Evolutionary conservation across 2,797 vertebrate genomes (phyloP).

Genomic region (Cyclopterus lumpus): DNA sequence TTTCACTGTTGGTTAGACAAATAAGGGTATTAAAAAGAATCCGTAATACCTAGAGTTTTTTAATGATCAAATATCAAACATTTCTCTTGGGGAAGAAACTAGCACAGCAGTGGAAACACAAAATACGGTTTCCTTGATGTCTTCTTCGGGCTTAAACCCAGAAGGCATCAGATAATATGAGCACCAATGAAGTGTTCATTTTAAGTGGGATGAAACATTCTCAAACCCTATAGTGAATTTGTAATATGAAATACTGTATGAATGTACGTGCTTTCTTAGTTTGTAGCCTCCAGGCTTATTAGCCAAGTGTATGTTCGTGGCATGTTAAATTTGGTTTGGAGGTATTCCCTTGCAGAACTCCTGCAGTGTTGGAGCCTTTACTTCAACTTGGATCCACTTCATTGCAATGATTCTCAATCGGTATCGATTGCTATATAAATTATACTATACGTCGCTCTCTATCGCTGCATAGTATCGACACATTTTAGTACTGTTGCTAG

Average conservation of each 20-base stretch:
- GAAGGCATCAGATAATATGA: conserved; percentile 62
- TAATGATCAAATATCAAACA: conserved; percentile 61
- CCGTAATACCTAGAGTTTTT: conserved; percentile 49
- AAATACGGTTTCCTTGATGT: conserved; percentile 62
- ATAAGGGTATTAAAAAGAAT: conserved; percentile 65
- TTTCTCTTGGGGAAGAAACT: conserved; percentile 47
- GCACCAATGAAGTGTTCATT: conserved; percentile 43
- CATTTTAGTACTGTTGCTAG: conserved; percentile 39
- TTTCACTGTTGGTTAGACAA: conserved; percentile 59
- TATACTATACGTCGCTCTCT: not conserved
- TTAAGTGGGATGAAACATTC: conserved; percentile 42
- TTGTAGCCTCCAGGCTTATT: conserved; percentile 24
- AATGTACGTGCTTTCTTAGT: conserved; percentile 24
- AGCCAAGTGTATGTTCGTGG: not conserved
- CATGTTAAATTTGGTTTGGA: conserved; percentile 19
- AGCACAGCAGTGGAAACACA: conserved; percentile 34
- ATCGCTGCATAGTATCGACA: not conserved
- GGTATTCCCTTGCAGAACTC: not conserved
- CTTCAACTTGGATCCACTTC: conserved; percentile 2
- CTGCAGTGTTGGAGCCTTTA: not conserved
- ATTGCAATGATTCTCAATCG: conserved; percentile 4
- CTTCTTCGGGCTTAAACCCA: conserved; percentile 63
- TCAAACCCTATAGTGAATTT: conserved; percentile 40
- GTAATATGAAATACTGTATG: conserved; percentile 37
- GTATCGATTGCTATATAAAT: not conserved